phyloP scores from a whole-genome alignment of 2,888 invertebrate genomes.

The Heliconius ethilla region DNA sequence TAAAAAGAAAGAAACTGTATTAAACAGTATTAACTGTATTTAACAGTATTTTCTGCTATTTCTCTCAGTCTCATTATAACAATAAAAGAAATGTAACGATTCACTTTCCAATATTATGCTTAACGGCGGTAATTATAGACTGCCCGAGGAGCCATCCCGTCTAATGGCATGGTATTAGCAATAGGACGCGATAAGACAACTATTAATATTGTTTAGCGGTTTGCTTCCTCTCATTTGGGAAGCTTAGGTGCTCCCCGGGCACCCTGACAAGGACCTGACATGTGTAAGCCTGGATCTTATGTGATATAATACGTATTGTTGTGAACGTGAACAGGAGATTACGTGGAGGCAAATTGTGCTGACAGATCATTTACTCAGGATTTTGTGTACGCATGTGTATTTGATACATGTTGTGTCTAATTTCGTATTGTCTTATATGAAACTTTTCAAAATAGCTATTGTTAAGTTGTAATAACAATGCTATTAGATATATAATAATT shows the following conservation, averaged over 20 bases:
- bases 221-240: constrained; percentile 43
- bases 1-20: no score
- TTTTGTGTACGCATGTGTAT: constrained; percentile 12
- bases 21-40: not conserved
- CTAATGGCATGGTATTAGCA: constrained; percentile 21
- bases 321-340: constrained; percentile 33
- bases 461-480: not conserved
- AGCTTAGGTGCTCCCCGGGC: constrained; percentile 38
- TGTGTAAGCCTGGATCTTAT: constrained; percentile 33
- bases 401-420: constrained; percentile 5
- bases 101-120: not conserved
- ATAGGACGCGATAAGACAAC: constrained; percentile 44
- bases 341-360: constrained; percentile 30
- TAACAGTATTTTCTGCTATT: not conserved
- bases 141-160: constrained; percentile 1
- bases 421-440: not conserved
- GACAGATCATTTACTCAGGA: constrained; percentile 28
- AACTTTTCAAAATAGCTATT: not conserved
- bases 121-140: not conserved
- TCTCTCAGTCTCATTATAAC: not conserved
- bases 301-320: constrained; percentile 34
- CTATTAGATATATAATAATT: not conserved
- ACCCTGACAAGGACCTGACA: constrained; percentile 36
- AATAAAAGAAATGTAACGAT: not conserved
- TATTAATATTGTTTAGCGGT: constrained; percentile 52